Base-by-base conservation (phyloP, 2,888 invertebrate genomes). In the Oxyscelio sp. region DNA sequence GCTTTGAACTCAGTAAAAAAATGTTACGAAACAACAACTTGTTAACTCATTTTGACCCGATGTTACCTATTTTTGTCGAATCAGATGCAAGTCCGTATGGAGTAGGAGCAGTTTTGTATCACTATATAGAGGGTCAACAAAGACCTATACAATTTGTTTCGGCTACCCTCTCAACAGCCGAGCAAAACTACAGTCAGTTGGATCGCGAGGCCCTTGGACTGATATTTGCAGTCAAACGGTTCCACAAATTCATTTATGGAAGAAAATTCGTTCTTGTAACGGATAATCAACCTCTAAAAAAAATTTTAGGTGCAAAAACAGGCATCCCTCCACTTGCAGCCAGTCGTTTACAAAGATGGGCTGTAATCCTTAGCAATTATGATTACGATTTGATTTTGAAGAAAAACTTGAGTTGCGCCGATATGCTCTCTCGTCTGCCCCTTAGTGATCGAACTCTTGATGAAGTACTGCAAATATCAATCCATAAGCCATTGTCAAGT, bases 71-170 rank as follows among this genome's bases (percentile, higher is more conserved):
- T 48, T 83, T 83, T 9, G 80, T 87, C 74, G 61, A 83, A 61
- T 68, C 65, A 1, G 50, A 94, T 87, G 93, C 94, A 0, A 92
- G 91, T n/a, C 89, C 90, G 13, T 84, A 89, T 50, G 92, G 91
- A 4, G 40, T 92, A 17, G 92, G 91, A 2, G 88, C 92, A n/a
- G 90, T 90, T n/a, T 27, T 90, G 21, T 87, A 86, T 11, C 61
- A 75, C 24, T 48, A 83, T 83, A 19, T 83, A 1, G 58, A 90
- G 58, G 82, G 75, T 11, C 52, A 59, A 21, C 87, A 87, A 66
- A 78, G 61, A 61, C 87, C 89, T 4, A 34, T 19, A 48, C 90
- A 24, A 87, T 90, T 85, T 75, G 87, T 85, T 5, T 88, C 87
- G 2, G 58, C 75, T 31, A 81, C 81, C 4, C 50, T 89, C 13